Conservation (phyloP, 64 coral and sea anemone genomes). For the Montipora efflorescens region DNA sequence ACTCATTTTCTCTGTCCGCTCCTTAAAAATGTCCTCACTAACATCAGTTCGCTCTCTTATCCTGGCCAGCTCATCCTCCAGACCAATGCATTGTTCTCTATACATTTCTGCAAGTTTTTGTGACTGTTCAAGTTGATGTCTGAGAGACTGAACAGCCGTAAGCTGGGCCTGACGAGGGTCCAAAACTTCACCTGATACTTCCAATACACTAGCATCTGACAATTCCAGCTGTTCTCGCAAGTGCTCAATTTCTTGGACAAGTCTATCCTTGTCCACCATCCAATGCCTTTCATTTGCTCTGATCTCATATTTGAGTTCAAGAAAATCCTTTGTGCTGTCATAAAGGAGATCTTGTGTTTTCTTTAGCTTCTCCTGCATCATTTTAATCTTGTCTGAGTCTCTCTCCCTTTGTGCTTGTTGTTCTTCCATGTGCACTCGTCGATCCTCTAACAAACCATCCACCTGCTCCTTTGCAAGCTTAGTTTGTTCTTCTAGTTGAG, state of each 20-base stretch:
- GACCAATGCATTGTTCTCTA: constrained; percentile 96
- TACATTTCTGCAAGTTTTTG: constrained; percentile 99
- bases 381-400: constrained; percentile 97
- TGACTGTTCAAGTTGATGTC: constrained; percentile 92
- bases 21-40: constrained; percentile 96
- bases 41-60: constrained; percentile 97
- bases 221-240: constrained; percentile 87
- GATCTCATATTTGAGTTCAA: constrained; percentile 96
- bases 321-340: constrained; percentile 98
- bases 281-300: constrained; percentile 97
- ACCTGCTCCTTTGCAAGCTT: constrained; percentile 91
- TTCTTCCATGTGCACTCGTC: constrained; percentile 89
- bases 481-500: constrained; percentile 97
- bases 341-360: constrained; percentile 97
- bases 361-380: constrained; percentile 86
- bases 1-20: constrained; percentile 95
- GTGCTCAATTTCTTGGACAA: constrained; percentile 94
- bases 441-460: constrained; percentile 89
- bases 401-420: constrained; percentile 95
- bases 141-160: constrained; percentile 89
- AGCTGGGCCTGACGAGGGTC: constrained; percentile 89
- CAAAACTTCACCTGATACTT: constrained; percentile 85
- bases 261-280: constrained; percentile 95
- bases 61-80: constrained; percentile 92
- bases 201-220: constrained; percentile 75